Conservation (phyloP, 2,113 vertebrate species). For the Thalassoma bifasciatum region DNA sequence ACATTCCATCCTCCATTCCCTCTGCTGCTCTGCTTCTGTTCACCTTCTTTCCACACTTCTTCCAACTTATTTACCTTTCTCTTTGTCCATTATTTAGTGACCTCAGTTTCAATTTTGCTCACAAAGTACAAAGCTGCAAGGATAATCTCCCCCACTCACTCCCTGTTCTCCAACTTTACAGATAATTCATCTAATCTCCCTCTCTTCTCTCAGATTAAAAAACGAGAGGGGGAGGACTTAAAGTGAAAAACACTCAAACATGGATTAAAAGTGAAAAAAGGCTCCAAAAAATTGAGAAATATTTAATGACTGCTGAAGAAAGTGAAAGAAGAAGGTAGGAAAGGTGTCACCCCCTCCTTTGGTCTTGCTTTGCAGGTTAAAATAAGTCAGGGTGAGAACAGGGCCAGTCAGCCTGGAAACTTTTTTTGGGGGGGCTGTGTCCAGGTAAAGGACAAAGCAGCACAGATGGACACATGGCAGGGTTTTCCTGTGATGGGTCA, state of each 20-base stretch:
- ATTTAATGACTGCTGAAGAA: slow-evolving; percentile 34
- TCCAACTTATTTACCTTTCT: background rate
- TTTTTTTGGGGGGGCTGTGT: slow-evolving; percentile 23
- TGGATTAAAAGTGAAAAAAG: background rate
- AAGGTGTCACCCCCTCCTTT: background rate
- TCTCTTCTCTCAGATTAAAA: slow-evolving; percentile 65
- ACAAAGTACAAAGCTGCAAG: slow-evolving; percentile 57
- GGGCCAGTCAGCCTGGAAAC: slow-evolving; percentile 31
- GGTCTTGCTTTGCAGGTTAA: background rate
- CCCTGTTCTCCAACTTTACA: slow-evolving; percentile 38
- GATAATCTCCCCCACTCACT: slow-evolving; percentile 67
- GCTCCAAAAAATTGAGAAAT: background rate
- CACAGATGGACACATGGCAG: slow-evolving; percentile 38
- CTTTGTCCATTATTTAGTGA: slow-evolving; percentile 25
- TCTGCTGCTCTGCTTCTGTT: background rate
- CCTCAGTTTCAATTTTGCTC: slow-evolving; percentile 33
- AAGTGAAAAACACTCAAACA: background rate
- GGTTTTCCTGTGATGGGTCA: slow-evolving; percentile 20
- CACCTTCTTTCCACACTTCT: slow-evolving; percentile 4
- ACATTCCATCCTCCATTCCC: background rate
- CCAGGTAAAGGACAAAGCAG: slow-evolving; percentile 39
- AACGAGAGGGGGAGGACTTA: slow-evolving; percentile 58
- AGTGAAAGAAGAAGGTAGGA: background rate
- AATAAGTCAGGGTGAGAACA: slow-evolving; percentile 17
- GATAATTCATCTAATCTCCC: slow-evolving; percentile 61